Percentiles rank a stretch among this genome's conserved stretches.
These are phyloP conservation scores for Plodia interpunctella DNA, from an alignment of 1,140 invertebrate species.

Conservation along the genomic window DNA sequence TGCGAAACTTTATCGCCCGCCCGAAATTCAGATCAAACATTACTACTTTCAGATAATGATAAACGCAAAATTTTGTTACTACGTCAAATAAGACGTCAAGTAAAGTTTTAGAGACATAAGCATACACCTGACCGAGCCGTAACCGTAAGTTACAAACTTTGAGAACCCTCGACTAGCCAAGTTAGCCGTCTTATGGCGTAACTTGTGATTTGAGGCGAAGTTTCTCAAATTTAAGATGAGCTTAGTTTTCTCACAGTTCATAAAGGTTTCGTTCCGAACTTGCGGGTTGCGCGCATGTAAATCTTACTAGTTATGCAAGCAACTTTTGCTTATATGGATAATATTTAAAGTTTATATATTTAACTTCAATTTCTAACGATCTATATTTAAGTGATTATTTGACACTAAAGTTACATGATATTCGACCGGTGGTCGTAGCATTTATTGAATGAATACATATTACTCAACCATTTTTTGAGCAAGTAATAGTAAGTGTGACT, in stretches of 20 bases:
- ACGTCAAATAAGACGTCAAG: not conserved
- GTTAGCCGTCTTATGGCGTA: slow-evolving; percentile 13
- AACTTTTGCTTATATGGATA: not conserved
- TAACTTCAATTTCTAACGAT: too few species aligned
- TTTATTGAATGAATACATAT: too few species aligned
- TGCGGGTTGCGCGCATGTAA: slow-evolving; percentile 1
- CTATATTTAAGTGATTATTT: too few species aligned
- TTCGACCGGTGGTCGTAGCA: too few species aligned
- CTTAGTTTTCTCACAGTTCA: slow-evolving; percentile 12
- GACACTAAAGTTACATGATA: too few species aligned
- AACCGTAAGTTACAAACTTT: slow-evolving; percentile 6
- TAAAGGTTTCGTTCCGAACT: slow-evolving; percentile 1
- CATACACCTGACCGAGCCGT: slow-evolving; percentile 2
- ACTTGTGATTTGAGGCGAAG: slow-evolving; percentile 15
- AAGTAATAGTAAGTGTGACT: too few species aligned
- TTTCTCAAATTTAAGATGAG: slow-evolving; percentile 12
- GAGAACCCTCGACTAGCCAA: slow-evolving; percentile 10
- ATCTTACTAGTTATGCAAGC: not conserved
- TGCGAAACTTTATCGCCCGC: too few species aligned
- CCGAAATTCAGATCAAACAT: too few species aligned
- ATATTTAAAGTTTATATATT: not conserved
- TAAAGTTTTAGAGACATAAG: not conserved
- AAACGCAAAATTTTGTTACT: slow-evolving; percentile 1
- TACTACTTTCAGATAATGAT: too few species aligned
- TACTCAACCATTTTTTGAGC: too few species aligned